Evolutionary conservation across 2,113 vertebrate genomes (phyloP).

Genomic region (Malurus alboscapulatus): DNA sequence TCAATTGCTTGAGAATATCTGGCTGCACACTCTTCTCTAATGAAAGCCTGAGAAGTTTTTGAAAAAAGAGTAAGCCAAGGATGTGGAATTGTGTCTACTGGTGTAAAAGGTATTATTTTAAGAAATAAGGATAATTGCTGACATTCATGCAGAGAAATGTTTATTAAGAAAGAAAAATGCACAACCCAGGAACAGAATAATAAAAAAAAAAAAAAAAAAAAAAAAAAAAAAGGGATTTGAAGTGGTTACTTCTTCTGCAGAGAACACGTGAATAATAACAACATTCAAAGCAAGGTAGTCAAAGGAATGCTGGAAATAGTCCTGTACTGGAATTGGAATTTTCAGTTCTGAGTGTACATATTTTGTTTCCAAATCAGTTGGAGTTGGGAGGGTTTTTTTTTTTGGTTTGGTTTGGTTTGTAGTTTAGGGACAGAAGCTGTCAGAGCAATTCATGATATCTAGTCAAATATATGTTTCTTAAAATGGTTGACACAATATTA

Average conservation of each 20-base stretch:
- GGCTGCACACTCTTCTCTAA: not conserved
- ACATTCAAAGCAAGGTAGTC: not conserved
- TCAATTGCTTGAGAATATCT: not conserved
- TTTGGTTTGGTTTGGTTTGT: not conserved
- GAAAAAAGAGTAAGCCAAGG: not conserved
- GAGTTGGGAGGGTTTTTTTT: not conserved
- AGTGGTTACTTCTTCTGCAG: not conserved
- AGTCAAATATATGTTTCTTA: not conserved
- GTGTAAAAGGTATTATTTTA: not conserved
- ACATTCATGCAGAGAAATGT: not conserved
- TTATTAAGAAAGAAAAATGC: not conserved
- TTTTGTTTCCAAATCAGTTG: not conserved
- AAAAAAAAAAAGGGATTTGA: not conserved
- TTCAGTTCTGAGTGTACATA: not conserved
- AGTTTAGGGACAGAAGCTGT: not conserved
- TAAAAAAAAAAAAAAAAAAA: not conserved
- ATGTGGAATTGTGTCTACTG: not conserved
- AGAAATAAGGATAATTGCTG: not conserved
- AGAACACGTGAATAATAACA: not conserved
- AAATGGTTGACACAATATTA: not conserved
- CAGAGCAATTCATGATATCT: not conserved
- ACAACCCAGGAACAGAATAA: not conserved
- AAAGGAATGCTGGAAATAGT: not conserved
- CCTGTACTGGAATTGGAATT: not conserved
- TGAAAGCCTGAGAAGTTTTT: not conserved